Evolutionary conservation across 2,888 invertebrate genomes (phyloP), one percentile per base, ranked within the genome.

Genomic region (Anoplius nigerrimus): DNA sequence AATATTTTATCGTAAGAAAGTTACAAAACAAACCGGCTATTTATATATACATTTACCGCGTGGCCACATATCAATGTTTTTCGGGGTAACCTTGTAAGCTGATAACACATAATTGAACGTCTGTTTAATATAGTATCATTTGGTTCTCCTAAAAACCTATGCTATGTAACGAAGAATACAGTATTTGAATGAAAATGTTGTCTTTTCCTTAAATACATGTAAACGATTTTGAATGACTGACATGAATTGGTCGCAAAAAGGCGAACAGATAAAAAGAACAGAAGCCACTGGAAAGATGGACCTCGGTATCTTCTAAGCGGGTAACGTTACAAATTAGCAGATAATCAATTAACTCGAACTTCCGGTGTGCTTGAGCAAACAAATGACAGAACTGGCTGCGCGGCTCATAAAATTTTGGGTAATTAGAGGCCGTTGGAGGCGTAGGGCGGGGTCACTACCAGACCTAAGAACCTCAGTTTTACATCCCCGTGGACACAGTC

Each of bases 291-390:
- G 54, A 59, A 52, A 52, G 34, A 42, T 64, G 57, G 51, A 56
- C 51, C 34, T 48, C 55, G 58, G 56, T 53, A 20, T 68, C 55
- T 65, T 63, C 69, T 62, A 73, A 76, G 69, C 72, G 74, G 73
- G 59, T 61, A 75, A 83, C 80, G 75, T 81, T 83, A 84, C 84
- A 85, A 85, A 86, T 87, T 86, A 87, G 82, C 84, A 78, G 83
- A 85, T 82, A 82, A 87, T 84, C 86, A 87, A 87, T 87, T 86
- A 84, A 77, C 76, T 69, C 54, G 52, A 74, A 83, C 84, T 83
- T 85, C 85, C 84, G 83, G 84, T 76, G 71, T 75, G 79, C 76
- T 79, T 83, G 74, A 80, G 61, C 84, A 84, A 85, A 83, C 81
- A 84, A 86, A 83, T 84, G 82, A 84, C 83, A 84, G 76, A 78